These are phyloP conservation scores for Haliclona indistincta DNA, from an alignment of 37 sponge, comb jelly and placozoan species.

Conservation along the genomic window DNA sequence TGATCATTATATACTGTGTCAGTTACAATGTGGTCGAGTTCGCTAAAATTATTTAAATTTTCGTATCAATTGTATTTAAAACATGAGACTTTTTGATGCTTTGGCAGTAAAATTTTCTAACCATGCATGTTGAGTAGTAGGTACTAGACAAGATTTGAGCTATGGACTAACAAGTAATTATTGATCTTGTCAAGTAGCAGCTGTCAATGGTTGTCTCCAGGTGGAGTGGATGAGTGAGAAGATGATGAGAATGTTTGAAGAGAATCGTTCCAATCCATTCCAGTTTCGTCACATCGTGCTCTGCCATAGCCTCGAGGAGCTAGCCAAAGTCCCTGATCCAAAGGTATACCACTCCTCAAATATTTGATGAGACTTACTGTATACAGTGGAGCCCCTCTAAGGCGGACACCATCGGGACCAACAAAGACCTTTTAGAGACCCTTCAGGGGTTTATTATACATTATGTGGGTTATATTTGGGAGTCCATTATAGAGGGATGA, in stretches of 20 bases:
- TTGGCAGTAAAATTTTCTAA: no score
- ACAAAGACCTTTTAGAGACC: no score
- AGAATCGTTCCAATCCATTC: slow-evolving; percentile 85
- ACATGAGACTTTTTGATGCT: neutral
- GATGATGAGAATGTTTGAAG: slow-evolving; percentile 92
- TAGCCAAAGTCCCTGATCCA: slow-evolving; percentile 79
- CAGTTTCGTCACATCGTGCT: slow-evolving; percentile 93
- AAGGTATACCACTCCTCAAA: slow-evolving; percentile 66
- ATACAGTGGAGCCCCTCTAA: no score
- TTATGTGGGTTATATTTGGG: no score
- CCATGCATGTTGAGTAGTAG: neutral
- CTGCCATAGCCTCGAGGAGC: slow-evolving; percentile 86
- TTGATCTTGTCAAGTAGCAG: neutral
- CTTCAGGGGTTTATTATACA: no score
- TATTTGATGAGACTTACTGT: no score
- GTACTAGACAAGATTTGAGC: neutral
- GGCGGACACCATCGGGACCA: no score
- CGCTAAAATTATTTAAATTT: slow-evolving; percentile 59
- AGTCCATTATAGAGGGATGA: no score
- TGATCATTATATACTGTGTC: slow-evolving; percentile 74
- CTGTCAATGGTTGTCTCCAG: slow-evolving; percentile 12
- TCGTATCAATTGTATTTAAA: neutral
- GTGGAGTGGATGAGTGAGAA: slow-evolving; percentile 99
- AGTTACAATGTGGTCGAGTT: slow-evolving; percentile 96
- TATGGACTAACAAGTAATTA: neutral